Evolutionary conservation across 92 coral and sea anemone genomes (phyloP).

Genomic region (Porites cylindrica): DNA sequence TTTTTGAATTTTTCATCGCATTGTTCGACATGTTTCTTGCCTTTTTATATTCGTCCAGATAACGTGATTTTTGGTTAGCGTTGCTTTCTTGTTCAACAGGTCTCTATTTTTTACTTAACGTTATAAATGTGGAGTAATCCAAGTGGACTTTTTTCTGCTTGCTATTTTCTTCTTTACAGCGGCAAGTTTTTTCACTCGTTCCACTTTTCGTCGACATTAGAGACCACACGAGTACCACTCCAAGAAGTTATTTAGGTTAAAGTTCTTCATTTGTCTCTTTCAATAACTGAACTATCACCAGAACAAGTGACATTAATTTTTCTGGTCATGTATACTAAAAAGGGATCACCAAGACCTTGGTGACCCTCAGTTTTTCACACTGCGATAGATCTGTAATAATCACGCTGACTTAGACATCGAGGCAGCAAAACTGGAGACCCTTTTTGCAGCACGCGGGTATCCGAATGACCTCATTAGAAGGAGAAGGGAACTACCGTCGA

Average conservation of each 20-base stretch:
- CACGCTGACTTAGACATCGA: no score
- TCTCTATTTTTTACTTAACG: constrained; percentile 44
- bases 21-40: constrained; percentile 48
- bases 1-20: constrained; percentile 22
- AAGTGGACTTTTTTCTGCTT: constrained; percentile 52
- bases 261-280: background rate
- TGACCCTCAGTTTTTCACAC: background rate
- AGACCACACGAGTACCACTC: background rate
- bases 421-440: no score
- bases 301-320: background rate
- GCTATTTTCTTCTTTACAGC: constrained; percentile 45
- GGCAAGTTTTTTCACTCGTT: constrained; percentile 29
- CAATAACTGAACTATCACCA: background rate
- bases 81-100: constrained; percentile 38
- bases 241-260: background rate
- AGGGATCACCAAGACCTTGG: background rate
- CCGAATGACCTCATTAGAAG: no score
- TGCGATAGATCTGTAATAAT: no score
- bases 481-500: no score
- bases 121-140: constrained; percentile 30
- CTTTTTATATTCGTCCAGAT: constrained; percentile 50
- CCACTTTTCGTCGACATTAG: background rate
- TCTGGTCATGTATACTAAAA: background rate
- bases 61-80: constrained; percentile 19
- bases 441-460: no score